Percentiles rank a stretch among this genome's conserved stretches.
Evolutionary conservation across 2,888 invertebrate species (phyloP).

Genomic region (Abrostola tripartita): DNA sequence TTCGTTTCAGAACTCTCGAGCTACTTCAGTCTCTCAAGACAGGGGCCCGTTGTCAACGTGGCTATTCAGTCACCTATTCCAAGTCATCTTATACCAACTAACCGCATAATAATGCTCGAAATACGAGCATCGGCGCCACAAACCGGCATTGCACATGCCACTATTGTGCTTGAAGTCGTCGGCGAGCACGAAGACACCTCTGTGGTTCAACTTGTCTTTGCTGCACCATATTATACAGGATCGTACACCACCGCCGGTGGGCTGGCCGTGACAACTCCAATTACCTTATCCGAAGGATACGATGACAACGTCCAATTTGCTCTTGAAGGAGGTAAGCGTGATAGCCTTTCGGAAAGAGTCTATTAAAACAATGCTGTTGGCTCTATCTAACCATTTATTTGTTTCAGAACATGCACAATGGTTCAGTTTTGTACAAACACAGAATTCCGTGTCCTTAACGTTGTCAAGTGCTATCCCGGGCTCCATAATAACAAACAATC

Average conservation of each 20-base stretch:
- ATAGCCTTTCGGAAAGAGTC: background rate
- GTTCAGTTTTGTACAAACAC: slow-evolving; percentile 45
- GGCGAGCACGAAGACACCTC: slow-evolving; percentile 2
- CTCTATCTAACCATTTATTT: background rate
- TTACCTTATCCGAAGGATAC: slow-evolving; percentile 48
- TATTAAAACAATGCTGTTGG: background rate
- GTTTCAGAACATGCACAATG: slow-evolving; percentile 60
- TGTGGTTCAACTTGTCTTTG: slow-evolving; percentile 26
- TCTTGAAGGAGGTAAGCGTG: slow-evolving; percentile 61
- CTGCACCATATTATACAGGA: slow-evolving; percentile 37
- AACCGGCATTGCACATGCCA: slow-evolving; percentile 54
- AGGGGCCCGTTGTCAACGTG: slow-evolving; percentile 40
- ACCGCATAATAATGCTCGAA: slow-evolving; percentile 54
- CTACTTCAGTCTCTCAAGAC: slow-evolving; percentile 34
- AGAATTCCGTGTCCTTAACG: slow-evolving; percentile 40
- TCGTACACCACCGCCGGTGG: slow-evolving; percentile 27
- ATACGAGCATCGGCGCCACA: slow-evolving; percentile 57
- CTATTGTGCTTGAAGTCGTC: slow-evolving; percentile 57
- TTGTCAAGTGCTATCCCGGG: slow-evolving; percentile 47
- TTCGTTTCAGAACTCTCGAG: slow-evolving; percentile 40
- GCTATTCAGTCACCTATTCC: slow-evolving; percentile 50
- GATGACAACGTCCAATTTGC: slow-evolving; percentile 54
- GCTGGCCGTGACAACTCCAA: slow-evolving; percentile 32
- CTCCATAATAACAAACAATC: slow-evolving; percentile 55
- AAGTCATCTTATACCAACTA: slow-evolving; percentile 53